phyloP scores from a whole-genome alignment of 92 coral and sea anemone species.

The Montipora capitata region DNA sequence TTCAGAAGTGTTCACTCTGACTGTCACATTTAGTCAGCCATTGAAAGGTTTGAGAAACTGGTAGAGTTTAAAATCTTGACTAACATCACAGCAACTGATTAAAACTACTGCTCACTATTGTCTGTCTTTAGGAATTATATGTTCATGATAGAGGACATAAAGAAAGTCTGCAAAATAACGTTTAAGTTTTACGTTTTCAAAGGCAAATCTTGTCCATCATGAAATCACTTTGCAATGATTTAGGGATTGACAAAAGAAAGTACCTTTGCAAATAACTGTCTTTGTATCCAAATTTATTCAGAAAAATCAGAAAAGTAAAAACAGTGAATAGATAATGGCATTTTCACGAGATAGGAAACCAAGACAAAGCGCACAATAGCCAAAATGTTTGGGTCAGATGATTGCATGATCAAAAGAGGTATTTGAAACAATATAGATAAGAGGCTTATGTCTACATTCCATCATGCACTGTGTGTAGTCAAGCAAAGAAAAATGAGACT shows the following conservation, averaged over 20 bases:
- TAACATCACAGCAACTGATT: no score
- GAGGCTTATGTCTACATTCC: constrained; percentile 47
- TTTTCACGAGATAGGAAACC: background rate
- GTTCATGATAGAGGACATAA: background rate
- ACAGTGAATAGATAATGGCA: background rate
- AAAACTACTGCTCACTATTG: no score
- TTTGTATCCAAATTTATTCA: background rate
- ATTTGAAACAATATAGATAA: constrained; percentile 37
- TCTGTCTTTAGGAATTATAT: no score
- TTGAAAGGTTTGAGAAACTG: no score
- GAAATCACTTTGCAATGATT: background rate
- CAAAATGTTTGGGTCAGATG: background rate
- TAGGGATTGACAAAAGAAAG: background rate
- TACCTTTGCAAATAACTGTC: background rate
- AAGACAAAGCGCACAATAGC: background rate
- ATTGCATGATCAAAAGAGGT: background rate
- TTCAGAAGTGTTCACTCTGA: background rate
- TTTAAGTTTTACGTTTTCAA: background rate
- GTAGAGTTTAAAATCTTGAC: no score
- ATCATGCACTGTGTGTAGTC: background rate
- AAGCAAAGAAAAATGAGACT: background rate
- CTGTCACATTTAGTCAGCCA: background rate
- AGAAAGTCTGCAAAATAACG: background rate
- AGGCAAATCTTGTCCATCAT: no score
- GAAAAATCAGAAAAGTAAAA: background rate